These are phyloP conservation scores for Rhabdophis nuchalis DNA, from an alignment of 2,797 vertebrate genomes.

Conservation along the genomic window DNA sequence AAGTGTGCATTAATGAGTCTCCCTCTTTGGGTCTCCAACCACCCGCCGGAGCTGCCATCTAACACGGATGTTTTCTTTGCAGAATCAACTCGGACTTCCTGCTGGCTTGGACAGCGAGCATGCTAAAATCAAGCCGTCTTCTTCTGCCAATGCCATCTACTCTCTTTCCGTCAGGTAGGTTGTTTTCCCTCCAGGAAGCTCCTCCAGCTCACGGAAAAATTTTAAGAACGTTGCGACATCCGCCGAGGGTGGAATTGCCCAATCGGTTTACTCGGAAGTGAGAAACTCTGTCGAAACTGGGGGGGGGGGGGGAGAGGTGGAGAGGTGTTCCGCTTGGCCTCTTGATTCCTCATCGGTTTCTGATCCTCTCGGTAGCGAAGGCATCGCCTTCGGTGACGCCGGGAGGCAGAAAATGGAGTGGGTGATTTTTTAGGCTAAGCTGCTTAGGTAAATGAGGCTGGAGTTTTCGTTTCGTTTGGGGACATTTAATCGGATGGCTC, in stretches of 20 bases:
- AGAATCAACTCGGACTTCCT: slow-evolving; percentile 76
- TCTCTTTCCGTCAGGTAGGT: slow-evolving; percentile 83
- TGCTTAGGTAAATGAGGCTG: background rate
- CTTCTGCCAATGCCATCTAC: slow-evolving; percentile 92
- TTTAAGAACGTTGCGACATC: background rate
- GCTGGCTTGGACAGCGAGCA: slow-evolving; percentile 80
- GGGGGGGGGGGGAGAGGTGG: too few species aligned
- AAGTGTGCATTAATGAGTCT: background rate
- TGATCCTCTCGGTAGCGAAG: too few species aligned
- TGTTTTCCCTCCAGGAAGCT: background rate
- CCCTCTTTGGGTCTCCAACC: background rate
- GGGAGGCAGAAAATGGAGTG: background rate
- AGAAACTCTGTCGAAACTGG: background rate
- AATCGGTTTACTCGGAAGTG: background rate
- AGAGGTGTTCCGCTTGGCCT: too few species aligned
- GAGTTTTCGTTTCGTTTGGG: background rate
- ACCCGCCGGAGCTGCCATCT: background rate
- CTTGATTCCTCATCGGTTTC: background rate
- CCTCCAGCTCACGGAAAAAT: background rate
- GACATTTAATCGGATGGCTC: background rate
- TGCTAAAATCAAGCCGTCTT: slow-evolving; percentile 91
- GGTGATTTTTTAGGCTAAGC: background rate
- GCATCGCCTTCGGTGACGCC: background rate
- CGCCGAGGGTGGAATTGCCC: background rate
- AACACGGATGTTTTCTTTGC: slow-evolving; percentile 36